A percentile compares a stretch with the other conserved stretches of the same genome.
Evolutionary conservation across 2,113 vertebrate species (phyloP).

Genomic region (Rhea pennata): DNA sequence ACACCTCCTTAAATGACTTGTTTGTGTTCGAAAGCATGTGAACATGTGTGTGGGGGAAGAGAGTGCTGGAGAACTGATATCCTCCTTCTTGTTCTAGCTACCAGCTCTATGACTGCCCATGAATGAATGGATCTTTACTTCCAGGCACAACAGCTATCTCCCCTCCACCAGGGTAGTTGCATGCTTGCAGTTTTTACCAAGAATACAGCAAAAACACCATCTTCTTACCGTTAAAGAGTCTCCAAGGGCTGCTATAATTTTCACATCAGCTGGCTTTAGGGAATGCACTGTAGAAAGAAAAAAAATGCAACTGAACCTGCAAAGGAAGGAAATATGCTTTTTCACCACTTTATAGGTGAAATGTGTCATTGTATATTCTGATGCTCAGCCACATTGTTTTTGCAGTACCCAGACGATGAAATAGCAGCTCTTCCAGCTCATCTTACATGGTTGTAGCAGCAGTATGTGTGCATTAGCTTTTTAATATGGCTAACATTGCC

Average conservation of each 20-base stretch:
- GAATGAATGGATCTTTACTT: conserved; percentile 7
- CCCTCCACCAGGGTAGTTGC: neutral
- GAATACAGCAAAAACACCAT: neutral
- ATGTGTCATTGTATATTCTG: neutral
- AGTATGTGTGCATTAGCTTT: neutral
- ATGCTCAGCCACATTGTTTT: neutral
- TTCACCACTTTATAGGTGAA: neutral
- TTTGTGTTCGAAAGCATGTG: neutral
- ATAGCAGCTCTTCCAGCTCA: neutral
- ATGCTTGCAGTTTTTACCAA: neutral
- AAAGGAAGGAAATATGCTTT: neutral
- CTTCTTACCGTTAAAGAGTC: conserved; percentile 90
- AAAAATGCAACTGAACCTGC: neutral
- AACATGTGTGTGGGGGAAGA: accelerated
- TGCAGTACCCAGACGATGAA: neutral
- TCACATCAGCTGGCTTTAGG: conserved; percentile 89
- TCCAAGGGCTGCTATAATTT: conserved; percentile 89
- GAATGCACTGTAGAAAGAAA: conserved; percentile 82
- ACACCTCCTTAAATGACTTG: neutral
- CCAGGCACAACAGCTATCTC: neutral
- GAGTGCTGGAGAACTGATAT: neutral
- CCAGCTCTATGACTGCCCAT: neutral
- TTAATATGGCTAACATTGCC: neutral
- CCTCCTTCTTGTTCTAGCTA: neutral
- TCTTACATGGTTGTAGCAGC: neutral